phyloP scores from a whole-genome alignment of 2,888 invertebrate genomes.

The Gasteruption jaculator region DNA sequence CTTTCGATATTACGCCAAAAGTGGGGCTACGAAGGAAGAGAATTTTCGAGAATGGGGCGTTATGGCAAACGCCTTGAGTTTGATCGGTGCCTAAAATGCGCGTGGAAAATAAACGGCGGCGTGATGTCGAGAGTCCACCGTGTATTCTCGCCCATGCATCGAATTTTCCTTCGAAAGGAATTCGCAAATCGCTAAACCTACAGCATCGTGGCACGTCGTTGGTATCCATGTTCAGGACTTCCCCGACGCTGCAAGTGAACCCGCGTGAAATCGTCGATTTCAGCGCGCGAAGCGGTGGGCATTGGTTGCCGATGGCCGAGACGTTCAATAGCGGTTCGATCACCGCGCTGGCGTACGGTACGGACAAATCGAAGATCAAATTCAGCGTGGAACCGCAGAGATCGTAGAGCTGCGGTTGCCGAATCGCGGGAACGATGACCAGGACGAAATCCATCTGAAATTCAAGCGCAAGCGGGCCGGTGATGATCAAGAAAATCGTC shows the following conservation, averaged over 20 bases:
- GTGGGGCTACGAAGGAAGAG: too few relatives aligned
- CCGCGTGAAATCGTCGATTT: slow-evolving; percentile 81
- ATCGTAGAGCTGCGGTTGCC: slow-evolving; percentile 89
- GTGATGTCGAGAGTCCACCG: too few relatives aligned
- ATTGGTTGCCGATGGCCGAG: slow-evolving; percentile 85
- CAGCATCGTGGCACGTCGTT: slow-evolving; percentile 88
- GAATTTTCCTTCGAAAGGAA: too few relatives aligned
- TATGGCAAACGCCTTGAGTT: too few relatives aligned
- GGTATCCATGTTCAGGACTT: slow-evolving; percentile 90
- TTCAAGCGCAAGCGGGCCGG: too few relatives aligned
- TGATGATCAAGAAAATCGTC: too few relatives aligned
- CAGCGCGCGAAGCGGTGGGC: slow-evolving; percentile 84
- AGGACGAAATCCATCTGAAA: slow-evolving; percentile 77
- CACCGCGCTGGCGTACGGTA: slow-evolving; percentile 86
- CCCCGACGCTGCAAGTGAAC: slow-evolving; percentile 89
- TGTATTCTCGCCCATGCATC: too few relatives aligned
- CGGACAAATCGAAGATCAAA: slow-evolving; percentile 89
- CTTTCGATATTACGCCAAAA: too few relatives aligned
- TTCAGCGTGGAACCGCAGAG: slow-evolving; percentile 91
- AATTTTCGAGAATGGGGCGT: too few relatives aligned
- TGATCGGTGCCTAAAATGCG: too few relatives aligned
- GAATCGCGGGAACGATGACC: slow-evolving; percentile 80
- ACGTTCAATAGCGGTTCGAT: slow-evolving; percentile 87
- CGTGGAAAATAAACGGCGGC: too few relatives aligned
- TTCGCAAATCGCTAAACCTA: too few relatives aligned